A percentile compares a stretch with the other conserved stretches of the same genome.
These are phyloP conservation scores for Aleiodes sp. DNA, from an alignment of 1,140 invertebrate genomes.

Conservation along the genomic window DNA sequence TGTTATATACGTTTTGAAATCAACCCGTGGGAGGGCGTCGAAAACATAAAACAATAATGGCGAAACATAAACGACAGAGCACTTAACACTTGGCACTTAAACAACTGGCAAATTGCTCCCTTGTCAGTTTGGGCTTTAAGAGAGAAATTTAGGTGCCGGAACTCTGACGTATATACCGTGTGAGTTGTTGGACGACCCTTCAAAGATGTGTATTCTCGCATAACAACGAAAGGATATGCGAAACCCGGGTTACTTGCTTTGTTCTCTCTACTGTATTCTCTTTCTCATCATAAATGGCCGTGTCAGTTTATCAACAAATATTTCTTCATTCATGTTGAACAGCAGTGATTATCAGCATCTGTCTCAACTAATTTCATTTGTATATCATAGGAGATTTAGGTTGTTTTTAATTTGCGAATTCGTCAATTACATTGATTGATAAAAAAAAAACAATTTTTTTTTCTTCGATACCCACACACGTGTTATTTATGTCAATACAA, in stretches of 20 bases:
- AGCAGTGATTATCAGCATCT: too few relatives aligned
- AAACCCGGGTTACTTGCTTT: conserved; percentile 1
- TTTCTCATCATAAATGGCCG: neutral
- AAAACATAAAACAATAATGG: conserved; percentile 68
- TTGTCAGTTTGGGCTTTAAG: conserved; percentile 61
- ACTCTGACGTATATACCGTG: conserved; percentile 41
- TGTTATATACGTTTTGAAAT: conserved; percentile 21
- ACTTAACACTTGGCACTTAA: conserved; percentile 68
- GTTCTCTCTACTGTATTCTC: neutral
- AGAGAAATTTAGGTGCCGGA: conserved; percentile 61
- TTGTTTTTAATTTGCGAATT: too few relatives aligned
- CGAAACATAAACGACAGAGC: conserved; percentile 65
- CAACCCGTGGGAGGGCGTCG: conserved; percentile 44
- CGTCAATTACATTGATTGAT: neutral
- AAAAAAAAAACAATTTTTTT: neutral
- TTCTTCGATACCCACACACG: neutral
- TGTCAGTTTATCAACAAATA: neutral
- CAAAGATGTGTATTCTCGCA: conserved; percentile 33
- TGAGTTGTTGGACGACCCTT: conserved; percentile 24
- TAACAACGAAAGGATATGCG: conserved; percentile 26
- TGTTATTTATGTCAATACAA: conserved; percentile 10
- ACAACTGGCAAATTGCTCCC: conserved; percentile 68
- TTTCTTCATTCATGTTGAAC: too few relatives aligned
- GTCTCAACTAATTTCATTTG: too few relatives aligned
- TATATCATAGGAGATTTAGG: too few relatives aligned